phyloP scores from a whole-genome alignment of 2,113 vertebrate genomes.

The Leptodactylus fuscus region DNA sequence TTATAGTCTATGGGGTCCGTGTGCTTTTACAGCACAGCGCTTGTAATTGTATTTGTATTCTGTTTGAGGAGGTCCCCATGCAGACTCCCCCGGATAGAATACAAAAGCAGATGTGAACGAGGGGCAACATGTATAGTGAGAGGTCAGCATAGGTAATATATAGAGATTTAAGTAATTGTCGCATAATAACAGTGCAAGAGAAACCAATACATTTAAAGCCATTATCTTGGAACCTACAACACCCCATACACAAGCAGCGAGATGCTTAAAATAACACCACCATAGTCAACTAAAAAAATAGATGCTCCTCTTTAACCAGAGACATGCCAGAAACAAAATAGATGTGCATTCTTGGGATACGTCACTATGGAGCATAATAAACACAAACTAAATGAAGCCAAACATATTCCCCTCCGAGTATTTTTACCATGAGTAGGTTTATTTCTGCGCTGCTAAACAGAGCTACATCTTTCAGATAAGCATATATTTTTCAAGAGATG shows the following conservation, averaged over 20 bases:
- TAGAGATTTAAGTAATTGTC: no score
- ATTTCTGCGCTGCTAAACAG: conserved; percentile 32
- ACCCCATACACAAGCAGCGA: background rate
- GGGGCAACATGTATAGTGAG: no score
- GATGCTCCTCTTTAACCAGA: background rate
- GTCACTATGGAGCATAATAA: conserved; percentile 26
- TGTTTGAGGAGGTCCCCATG: no score
- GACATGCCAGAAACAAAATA: conserved; percentile 9
- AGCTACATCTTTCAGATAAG: background rate
- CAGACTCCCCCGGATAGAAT: no score
- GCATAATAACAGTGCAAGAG: no score
- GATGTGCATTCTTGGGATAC: conserved; percentile 20
- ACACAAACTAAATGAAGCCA: conserved; percentile 29
- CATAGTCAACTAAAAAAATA: conserved; percentile 3
- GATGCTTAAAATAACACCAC: background rate
- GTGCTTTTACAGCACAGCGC: no score
- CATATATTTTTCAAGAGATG: conserved; percentile 51
- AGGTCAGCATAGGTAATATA: no score
- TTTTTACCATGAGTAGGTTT: conserved; percentile 17
- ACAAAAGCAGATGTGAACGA: no score
- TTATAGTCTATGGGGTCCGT: no score
- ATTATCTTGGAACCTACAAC: background rate
- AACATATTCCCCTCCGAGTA: conserved; percentile 2
- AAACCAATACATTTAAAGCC: background rate
- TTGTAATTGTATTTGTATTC: no score